Conservation (phyloP, 2,113 vertebrate genomes). For the Melozone crissalis region DNA sequence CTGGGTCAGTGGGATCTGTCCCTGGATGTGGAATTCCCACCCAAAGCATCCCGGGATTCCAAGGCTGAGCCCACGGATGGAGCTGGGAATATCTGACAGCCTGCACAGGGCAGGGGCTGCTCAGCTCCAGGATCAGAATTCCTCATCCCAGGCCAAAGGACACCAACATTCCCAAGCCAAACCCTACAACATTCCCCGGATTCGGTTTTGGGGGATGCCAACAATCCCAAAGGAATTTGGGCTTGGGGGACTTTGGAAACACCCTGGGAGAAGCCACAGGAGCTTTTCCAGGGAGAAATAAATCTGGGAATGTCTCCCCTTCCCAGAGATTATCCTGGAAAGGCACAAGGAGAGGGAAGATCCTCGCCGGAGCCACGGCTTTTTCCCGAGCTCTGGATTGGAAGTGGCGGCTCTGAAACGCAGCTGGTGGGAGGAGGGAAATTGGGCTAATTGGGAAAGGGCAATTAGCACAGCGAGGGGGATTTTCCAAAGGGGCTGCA, state of each 20-base stretch:
- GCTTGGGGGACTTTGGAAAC: accelerated
- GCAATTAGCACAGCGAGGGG: not conserved
- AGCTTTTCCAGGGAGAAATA: accelerated
- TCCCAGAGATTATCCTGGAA: accelerated
- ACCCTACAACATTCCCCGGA: not conserved
- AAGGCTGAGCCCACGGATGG: not conserved
- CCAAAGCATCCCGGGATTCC: not conserved
- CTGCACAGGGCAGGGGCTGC: not conserved
- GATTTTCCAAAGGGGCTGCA: not conserved
- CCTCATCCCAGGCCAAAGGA: not conserved
- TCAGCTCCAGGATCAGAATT: not conserved
- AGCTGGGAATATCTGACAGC: accelerated
- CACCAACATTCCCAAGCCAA: not conserved
- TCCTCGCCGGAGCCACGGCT: not conserved
- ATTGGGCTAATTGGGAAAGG: slow-evolving; percentile 23
- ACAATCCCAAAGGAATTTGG: not conserved
- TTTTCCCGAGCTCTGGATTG: not conserved
- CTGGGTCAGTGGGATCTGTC: not conserved
- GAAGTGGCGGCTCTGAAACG: not conserved
- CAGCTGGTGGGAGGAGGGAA: slow-evolving; percentile 3
- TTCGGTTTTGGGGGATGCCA: not conserved
- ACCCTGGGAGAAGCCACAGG: accelerated
- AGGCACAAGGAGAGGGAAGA: not conserved
- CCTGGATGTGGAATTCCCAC: not conserved
- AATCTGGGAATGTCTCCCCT: accelerated